A percentile compares a stretch with the other conserved stretches of the same genome.
phyloP scores from a whole-genome alignment of 2,888 invertebrate species.

The Drosophila ezoana region DNA sequence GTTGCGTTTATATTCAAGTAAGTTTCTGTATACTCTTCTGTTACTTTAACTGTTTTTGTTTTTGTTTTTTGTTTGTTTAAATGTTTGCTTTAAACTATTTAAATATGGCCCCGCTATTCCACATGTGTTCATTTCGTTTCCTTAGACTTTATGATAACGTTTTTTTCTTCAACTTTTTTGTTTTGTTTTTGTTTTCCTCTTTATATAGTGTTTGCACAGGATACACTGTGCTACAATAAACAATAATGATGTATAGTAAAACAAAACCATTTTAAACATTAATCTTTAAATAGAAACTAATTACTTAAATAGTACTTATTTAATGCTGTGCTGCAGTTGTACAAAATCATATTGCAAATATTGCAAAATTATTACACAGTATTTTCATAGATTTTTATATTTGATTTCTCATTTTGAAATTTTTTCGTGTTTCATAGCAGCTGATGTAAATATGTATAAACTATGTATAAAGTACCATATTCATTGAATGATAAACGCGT shows the following conservation, averaged over 20 bases:
- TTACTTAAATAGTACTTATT: slow-evolving; percentile 44
- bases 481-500: slow-evolving; percentile 59
- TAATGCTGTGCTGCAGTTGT: slow-evolving; percentile 59
- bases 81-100: slow-evolving; percentile 72
- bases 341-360: slow-evolving; percentile 69
- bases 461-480: slow-evolving; percentile 67
- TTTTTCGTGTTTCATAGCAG: slow-evolving; percentile 35
- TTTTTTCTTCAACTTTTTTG: slow-evolving; percentile 18
- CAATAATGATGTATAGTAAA: slow-evolving; percentile 28
- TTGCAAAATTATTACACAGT: slow-evolving; percentile 56
- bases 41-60: slow-evolving; percentile 35
- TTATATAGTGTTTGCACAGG: slow-evolving; percentile 18
- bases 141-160: slow-evolving; percentile 72
- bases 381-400: slow-evolving; percentile 29
- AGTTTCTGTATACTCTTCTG: slow-evolving; percentile 66
- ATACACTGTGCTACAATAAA: slow-evolving; percentile 53
- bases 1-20: slow-evolving; percentile 65
- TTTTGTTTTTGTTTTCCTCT: slow-evolving; percentile 13
- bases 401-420: slow-evolving; percentile 24
- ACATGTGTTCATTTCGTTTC: slow-evolving; percentile 80
- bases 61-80: slow-evolving; percentile 43
- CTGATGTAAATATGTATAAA: slow-evolving; percentile 53
- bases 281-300: slow-evolving; percentile 48
- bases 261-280: slow-evolving; percentile 35
- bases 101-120: slow-evolving; percentile 85